phyloP scores from a whole-genome alignment of 2,888 invertebrate genomes.

The Lasioglossum villosulum region DNA sequence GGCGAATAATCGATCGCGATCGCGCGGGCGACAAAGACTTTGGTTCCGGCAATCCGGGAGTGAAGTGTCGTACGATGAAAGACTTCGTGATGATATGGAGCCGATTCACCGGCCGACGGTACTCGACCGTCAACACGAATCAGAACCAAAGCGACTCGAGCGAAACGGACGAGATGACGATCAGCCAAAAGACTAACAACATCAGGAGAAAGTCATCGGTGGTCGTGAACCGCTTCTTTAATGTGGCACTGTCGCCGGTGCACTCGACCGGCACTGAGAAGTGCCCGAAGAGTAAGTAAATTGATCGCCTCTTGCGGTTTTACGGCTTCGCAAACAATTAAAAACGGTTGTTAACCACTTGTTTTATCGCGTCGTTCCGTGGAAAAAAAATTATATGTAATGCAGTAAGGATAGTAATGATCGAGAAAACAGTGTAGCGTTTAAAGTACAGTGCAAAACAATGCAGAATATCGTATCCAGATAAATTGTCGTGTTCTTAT shows the following conservation, averaged over 20 bases:
- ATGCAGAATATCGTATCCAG: too few relatives aligned
- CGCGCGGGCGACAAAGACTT: neutral
- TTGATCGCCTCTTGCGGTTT: neutral
- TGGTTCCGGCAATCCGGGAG: neutral
- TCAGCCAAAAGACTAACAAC: conserved; percentile 75
- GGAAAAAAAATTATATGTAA: too few relatives aligned
- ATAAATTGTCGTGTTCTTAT: too few relatives aligned
- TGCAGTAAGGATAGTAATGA: too few relatives aligned
- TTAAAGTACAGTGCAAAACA: too few relatives aligned
- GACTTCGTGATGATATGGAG: conserved; percentile 88
- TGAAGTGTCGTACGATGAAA: conserved; percentile 85
- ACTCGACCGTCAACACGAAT: conserved; percentile 86
- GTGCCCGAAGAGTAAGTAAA: conserved; percentile 85
- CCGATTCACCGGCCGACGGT: conserved; percentile 85
- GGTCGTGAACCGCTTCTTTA: conserved; percentile 84
- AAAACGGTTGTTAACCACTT: neutral
- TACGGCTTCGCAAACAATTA: neutral
- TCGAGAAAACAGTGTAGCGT: too few relatives aligned
- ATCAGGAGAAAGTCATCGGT: conserved; percentile 83
- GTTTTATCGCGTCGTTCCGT: neutral
- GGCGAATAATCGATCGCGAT: neutral
- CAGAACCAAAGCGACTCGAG: conserved; percentile 54
- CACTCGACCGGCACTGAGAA: conserved; percentile 82
- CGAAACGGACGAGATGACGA: conserved; percentile 57
- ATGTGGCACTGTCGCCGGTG: conserved; percentile 84